A percentile compares a stretch with the other conserved stretches of the same genome.
phyloP scores from a whole-genome alignment of 2,113 vertebrate genomes.

The Manacus vitellinus region DNA sequence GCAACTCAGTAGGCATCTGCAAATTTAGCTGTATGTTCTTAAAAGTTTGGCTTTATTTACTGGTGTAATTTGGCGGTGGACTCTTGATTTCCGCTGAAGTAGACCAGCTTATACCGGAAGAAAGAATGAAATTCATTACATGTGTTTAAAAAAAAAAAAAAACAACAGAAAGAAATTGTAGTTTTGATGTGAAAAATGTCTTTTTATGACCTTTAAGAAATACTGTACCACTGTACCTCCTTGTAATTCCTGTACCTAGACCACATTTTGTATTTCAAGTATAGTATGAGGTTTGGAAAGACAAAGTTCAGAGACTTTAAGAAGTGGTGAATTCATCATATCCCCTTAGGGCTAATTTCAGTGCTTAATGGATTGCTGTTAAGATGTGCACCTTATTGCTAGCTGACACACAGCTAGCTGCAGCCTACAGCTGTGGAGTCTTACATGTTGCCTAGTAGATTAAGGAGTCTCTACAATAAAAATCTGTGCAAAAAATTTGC shows the following conservation, averaged over 20 bases:
- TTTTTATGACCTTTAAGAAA: not conserved
- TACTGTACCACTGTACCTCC: not conserved
- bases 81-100: not conserved
- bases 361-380: slow-evolving; percentile 11
- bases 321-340: not conserved
- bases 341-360: slow-evolving; percentile 7
- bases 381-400: not conserved
- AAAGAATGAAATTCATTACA: not conserved
- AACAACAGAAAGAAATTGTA: not conserved
- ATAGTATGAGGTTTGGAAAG: not conserved
- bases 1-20: not conserved
- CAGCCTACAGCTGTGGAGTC: slow-evolving; percentile 39
- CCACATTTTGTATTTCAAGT: not conserved
- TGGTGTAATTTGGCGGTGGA: not conserved
- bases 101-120: not conserved
- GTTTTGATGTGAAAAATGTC: not conserved
- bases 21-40: not conserved
- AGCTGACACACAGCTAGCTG: not conserved
- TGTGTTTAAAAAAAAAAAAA: not conserved
- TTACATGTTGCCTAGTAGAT: not conserved
- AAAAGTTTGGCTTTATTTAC: not conserved
- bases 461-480: not conserved
- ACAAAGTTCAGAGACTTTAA: not conserved
- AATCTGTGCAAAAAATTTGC: not conserved
- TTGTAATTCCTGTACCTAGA: not conserved